These are phyloP conservation scores for Andricus grossulariae DNA, from an alignment of 1,140 invertebrate genomes.

Conservation along the genomic window DNA sequence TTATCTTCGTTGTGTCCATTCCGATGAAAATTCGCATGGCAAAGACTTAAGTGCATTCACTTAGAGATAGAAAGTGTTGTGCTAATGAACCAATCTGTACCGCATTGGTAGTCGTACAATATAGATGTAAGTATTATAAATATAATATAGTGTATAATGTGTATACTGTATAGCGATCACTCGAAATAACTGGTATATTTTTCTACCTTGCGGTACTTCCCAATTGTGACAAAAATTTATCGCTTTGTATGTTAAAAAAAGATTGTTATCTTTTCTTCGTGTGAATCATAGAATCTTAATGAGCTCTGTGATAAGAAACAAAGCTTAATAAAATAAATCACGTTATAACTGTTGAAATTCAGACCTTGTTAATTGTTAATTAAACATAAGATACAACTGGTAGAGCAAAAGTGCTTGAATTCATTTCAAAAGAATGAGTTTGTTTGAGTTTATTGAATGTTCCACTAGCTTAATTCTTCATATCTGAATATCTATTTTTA, in stretches of 20 bases:
- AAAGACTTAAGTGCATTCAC: constrained; percentile 16
- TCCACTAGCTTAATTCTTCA: too few species aligned
- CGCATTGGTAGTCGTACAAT: constrained; percentile 1
- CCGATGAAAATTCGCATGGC: not conserved
- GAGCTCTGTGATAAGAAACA: constrained; percentile 18
- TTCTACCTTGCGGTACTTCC: constrained; percentile 17
- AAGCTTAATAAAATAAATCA: constrained; percentile 22
- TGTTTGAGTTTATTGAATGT: too few species aligned
- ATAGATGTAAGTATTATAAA: constrained; percentile 17
- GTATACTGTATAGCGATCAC: not conserved
- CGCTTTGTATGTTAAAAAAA: not conserved
- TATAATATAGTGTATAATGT: not conserved
- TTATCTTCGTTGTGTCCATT: too few species aligned
- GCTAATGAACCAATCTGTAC: constrained; percentile 3
- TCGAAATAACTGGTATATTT: constrained; percentile 18
- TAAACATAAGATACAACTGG: not conserved
- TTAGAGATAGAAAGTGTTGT: constrained; percentile 1
- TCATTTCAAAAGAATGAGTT: too few species aligned
- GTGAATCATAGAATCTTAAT: constrained; percentile 16
- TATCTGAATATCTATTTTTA: too few species aligned
- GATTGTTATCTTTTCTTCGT: constrained; percentile 7
- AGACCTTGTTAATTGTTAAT: not conserved
- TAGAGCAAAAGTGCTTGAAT: not conserved
- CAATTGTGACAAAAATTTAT: constrained; percentile 6
- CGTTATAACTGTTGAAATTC: constrained; percentile 15